Evolutionary conservation across 2,113 vertebrate genomes (phyloP).

Genomic region (Phalacrocorax aristotelis): DNA sequence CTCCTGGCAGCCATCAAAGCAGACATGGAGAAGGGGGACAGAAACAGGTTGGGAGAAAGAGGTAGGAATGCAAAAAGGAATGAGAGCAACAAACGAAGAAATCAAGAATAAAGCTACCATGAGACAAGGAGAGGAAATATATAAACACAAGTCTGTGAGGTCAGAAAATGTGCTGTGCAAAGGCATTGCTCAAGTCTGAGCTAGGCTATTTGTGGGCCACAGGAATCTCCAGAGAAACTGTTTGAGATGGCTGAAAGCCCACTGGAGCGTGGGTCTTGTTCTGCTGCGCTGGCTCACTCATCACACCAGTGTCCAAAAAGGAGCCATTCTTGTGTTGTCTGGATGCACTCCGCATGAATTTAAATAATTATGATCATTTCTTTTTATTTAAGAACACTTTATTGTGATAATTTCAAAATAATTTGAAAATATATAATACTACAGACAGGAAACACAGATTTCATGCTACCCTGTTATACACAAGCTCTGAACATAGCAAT

Average conservation of each 20-base stretch:
- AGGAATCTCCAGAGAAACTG: background rate
- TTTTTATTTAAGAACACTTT: background rate
- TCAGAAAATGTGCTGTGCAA: background rate
- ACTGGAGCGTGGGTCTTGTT: background rate
- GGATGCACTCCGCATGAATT: background rate
- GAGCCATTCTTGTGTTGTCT: background rate
- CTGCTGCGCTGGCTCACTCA: background rate
- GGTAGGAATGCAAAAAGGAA: background rate
- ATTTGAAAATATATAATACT: background rate
- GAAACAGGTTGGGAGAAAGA: background rate
- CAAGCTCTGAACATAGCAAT: background rate
- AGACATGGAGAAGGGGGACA: background rate
- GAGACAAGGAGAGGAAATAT: background rate
- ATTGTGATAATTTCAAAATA: background rate
- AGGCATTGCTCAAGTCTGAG: background rate
- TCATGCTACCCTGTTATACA: background rate
- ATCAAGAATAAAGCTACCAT: background rate
- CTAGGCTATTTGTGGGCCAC: background rate
- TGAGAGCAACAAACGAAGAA: background rate
- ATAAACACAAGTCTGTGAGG: background rate
- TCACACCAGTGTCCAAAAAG: background rate
- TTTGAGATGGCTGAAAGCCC: background rate
- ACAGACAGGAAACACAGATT: background rate
- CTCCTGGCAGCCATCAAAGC: rapidly evolving
- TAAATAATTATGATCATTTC: background rate